Base-by-base conservation (phyloP, 2,888 invertebrate species). In the Ornithoptera alexandrae region DNA sequence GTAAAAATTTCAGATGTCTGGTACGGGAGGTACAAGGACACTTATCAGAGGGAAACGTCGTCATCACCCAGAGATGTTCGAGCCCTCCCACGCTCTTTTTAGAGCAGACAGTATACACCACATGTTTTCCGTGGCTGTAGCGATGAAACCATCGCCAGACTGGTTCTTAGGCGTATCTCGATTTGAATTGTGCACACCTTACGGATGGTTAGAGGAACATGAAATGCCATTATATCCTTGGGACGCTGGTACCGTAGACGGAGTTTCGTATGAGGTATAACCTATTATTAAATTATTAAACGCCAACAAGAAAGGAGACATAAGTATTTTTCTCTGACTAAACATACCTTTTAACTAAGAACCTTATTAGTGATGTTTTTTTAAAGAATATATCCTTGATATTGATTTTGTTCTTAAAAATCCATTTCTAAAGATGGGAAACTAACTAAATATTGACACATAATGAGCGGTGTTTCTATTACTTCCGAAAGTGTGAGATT, bases 221-320 rank as follows among this genome's bases (percentile, higher is more conserved):
- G 74, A 79, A 57, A 81, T 92, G 59, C 86, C 88, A 0, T 68
- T 92, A 71, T 90, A 83, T 70, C 92, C 92, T 0, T 92, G 89
- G 89, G 92, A 92, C 72, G 92, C 92, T 22, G 92, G 92, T 0
- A 87, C 86, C 8, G 84, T 82, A 80, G 84, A 90, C 76, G 92
- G 92, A 0, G 84, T 89, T 50, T 87, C 89, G 10, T 92, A 91
- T 77, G 90, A 90, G 84, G 92, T 90, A 69, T 56, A 57, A 17
- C 1, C 39, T 1, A 39, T 10, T 39, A 10, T 39, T 39, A 1
- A 39, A 39, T 10, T 10, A 8, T 39, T 39, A 10, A 39, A 30
- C 39, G 10, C 7, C 7, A 8, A 39, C 39, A 10, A 1, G 39
- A 8, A 10, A 10, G 1, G 10, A 10, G 39, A 39, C 39, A 39